These are phyloP conservation scores for Cantharis flavilabris DNA, from an alignment of 2,888 invertebrate genomes.

Conservation along the genomic window DNA sequence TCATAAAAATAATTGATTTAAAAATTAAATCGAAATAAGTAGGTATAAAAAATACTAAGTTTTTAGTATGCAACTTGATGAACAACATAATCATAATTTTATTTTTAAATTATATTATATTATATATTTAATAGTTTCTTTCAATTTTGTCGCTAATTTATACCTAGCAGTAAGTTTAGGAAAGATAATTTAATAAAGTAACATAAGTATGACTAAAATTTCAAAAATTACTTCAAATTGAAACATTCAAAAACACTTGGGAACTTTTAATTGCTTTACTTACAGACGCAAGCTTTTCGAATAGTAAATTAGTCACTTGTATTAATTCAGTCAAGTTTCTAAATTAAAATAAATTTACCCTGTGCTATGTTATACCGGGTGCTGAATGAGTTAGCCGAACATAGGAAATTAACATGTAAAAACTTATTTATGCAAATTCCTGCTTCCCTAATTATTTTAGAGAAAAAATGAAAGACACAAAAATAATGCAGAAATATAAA, in stretches of 20 bases:
- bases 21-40: no score
- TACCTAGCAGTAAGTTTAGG: not conserved
- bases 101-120: no score
- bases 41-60: not conserved
- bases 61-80: not conserved
- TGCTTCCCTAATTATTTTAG: no score
- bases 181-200: not conserved
- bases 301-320: constrained; percentile 1
- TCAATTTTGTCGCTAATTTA: not conserved
- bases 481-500: no score
- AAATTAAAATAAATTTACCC: not conserved
- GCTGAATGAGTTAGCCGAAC: no score
- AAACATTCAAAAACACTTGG: not conserved
- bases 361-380: no score
- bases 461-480: no score
- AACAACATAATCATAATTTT: not conserved
- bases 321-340: not conserved
- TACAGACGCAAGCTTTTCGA: not conserved
- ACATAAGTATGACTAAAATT: not conserved
- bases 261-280: constrained; percentile 3
- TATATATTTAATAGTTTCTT: no score
- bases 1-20: no score
- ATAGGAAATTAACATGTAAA: no score
- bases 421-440: no score
- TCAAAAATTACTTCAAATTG: not conserved